Base-by-base conservation (phyloP, 1,140 invertebrate genomes). In the Proctacanthus coquilletti region DNA sequence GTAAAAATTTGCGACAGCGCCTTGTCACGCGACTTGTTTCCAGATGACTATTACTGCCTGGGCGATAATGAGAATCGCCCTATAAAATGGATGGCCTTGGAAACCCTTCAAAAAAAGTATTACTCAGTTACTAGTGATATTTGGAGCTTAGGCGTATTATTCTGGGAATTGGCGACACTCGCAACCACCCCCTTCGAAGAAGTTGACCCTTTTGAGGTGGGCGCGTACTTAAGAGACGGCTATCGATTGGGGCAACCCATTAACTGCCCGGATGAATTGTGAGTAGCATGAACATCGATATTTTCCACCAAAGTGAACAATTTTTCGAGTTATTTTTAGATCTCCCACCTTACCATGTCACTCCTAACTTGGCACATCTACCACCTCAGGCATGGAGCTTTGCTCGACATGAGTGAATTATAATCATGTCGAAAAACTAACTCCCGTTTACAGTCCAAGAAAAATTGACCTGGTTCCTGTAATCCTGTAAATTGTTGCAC, bases 221-320 rank as follows among this genome's bases (percentile, higher is more conserved):
- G 74, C 30, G 75, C 75, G 15, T 92, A 84, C 63, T 69, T 95
- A 18, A 71, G 75, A 34, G 86, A 86, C 55, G 87, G 88, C 13
- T 92, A 88, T 55, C 69, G 91, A 45, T 73, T 93, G 14, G 72
- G 77, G 10, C 89, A 94, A 50, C 92, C 92, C 2, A 71, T 82
- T 46, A 91, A 89, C 56, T 96, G 91, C 61, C 92, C 92, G 1
- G 89, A 95, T 68, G 87, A 95, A 67, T 63, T 96, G 74, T 92
- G 68, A 80, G 81, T 75, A 52, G 4, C 18, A 5, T 32, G 5
- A 27, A 8, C 23, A 27, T 9, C 23, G 8, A n/a, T 27, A 27
- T 27, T 27, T n/a, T 25, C n/a, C 23, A 8, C 23, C 6, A 25
- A 8, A 8, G 6, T 25, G n/a, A 8, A 25, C n/a, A 25, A 25